Percentiles rank a stretch among this genome's conserved stretches.
These are phyloP conservation scores for Lithophane leautieri DNA, from an alignment of 2,888 invertebrate species.

Conservation along the genomic window DNA sequence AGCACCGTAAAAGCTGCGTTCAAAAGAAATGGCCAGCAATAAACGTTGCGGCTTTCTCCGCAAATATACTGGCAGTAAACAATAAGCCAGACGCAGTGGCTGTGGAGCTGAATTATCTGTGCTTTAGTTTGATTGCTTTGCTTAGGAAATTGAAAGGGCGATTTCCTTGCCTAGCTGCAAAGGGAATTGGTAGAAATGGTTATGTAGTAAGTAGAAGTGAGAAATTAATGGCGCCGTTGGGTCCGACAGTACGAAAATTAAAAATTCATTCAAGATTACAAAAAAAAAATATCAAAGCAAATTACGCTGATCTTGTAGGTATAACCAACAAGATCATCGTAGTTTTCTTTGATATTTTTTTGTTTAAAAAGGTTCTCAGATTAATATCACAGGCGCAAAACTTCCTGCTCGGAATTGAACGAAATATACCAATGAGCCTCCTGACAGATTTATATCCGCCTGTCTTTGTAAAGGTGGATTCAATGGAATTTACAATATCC, in stretches of 20 bases:
- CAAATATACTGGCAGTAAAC: constrained; percentile 60
- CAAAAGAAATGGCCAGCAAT: constrained; percentile 64
- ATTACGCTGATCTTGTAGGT: not conserved
- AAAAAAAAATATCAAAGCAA: not conserved
- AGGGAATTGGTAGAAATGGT: not conserved
- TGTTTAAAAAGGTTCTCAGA: too few species aligned
- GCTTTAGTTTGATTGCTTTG: constrained; percentile 30
- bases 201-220: not conserved
- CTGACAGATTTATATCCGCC: not conserved
- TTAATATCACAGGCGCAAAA: too few species aligned
- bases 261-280: not conserved
- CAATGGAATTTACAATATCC: constrained; percentile 12
- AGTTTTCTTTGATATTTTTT: too few species aligned
- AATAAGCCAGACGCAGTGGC: constrained; percentile 39
- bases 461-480: not conserved
- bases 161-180: not conserved
- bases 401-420: not conserved
- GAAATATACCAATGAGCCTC: not conserved
- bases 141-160: constrained; percentile 27
- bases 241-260: not conserved
- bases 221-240: not conserved
- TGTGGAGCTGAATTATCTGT: constrained; percentile 25
- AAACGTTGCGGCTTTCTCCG: constrained; percentile 64
- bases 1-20: constrained; percentile 64
- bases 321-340: too few species aligned